A percentile compares a stretch with the other conserved stretches of the same genome.
Evolutionary conservation across 2,113 vertebrate species (phyloP).

Genomic region (Cnemophilus loriae): DNA sequence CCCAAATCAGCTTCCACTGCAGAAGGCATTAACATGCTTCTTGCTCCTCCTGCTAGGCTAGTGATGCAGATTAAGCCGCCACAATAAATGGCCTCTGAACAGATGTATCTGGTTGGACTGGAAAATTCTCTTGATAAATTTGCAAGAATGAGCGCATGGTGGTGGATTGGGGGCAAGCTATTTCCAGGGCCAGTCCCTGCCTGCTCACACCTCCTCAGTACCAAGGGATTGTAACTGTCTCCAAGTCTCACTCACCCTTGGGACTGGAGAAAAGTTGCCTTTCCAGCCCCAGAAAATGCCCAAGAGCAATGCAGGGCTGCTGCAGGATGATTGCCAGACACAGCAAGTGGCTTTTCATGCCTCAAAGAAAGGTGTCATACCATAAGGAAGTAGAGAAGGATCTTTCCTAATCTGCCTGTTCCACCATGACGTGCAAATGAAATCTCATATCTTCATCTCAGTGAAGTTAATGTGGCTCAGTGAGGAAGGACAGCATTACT

Average conservation of each 20-base stretch:
- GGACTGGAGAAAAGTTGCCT: neutral
- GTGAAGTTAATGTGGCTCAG: neutral
- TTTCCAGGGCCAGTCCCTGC: neutral
- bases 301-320: neutral
- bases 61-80: neutral
- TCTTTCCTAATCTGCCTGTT: neutral
- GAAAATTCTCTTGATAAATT: constrained; percentile 16
- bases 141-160: neutral
- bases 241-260: neutral
- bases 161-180: too few species aligned
- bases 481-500: neutral
- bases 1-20: neutral
- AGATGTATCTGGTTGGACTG: neutral
- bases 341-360: neutral
- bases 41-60: neutral
- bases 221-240: neutral
- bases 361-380: neutral
- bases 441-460: neutral
- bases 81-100: neutral
- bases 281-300: neutral
- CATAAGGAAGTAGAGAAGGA: neutral
- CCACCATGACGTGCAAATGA: neutral
- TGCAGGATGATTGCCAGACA: neutral
- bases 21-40: neutral
- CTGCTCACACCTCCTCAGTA: neutral